A percentile compares a stretch with the other conserved stretches of the same genome.
Evolutionary conservation across 2,888 invertebrate species (phyloP).

Genomic region (Ophioninae sp.): DNA sequence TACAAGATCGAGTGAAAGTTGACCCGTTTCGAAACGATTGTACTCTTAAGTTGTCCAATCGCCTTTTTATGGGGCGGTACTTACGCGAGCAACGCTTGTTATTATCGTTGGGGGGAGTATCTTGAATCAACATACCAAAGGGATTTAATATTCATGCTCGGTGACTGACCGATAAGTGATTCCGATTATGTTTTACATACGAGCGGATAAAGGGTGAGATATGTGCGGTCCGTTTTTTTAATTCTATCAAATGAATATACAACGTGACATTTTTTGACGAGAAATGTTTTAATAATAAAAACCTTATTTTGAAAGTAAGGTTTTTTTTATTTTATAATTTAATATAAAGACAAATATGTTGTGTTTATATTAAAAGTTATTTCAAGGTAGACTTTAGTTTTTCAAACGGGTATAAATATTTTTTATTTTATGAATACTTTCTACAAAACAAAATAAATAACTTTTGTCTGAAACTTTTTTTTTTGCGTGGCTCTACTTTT

Average conservation of each 20-base stretch:
- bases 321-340: background rate
- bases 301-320: background rate
- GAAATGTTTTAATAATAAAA: background rate
- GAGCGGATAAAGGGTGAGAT: conserved; percentile 11
- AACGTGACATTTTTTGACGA: background rate
- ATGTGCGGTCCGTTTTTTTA: conserved; percentile 15
- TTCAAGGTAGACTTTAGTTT: no score
- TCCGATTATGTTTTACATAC: conserved; percentile 4
- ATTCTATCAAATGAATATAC: conserved; percentile 25
- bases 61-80: conserved; percentile 3
- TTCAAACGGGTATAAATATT: background rate
- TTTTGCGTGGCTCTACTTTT: no score
- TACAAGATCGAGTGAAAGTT: conserved; percentile 63
- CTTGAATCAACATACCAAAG: conserved; percentile 46
- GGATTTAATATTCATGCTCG: conserved; percentile 13
- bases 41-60: conserved; percentile 39
- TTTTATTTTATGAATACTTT: background rate
- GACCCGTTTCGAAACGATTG: conserved; percentile 60
- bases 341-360: no score
- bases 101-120: conserved; percentile 22
- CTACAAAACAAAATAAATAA: no score
- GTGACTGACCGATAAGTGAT: background rate
- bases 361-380: no score
- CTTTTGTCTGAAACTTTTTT: no score
- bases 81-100: background rate